Evolutionary conservation across 2,113 vertebrate species (phyloP).

Genomic region (Rhinolophus sinicus): DNA sequence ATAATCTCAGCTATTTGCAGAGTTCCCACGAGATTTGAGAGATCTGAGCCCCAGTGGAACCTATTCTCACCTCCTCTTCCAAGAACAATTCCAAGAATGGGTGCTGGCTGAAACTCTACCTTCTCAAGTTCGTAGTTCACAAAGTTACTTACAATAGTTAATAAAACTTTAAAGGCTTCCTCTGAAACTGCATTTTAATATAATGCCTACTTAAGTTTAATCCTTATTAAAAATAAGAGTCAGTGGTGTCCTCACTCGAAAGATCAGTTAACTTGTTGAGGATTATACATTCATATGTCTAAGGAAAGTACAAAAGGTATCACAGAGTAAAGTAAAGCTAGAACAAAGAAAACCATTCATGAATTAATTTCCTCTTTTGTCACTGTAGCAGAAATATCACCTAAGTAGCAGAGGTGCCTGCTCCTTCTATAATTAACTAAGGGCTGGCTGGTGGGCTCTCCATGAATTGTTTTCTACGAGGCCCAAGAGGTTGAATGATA

Average conservation of each 20-base stretch:
- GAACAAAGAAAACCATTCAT: neutral
- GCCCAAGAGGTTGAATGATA: neutral
- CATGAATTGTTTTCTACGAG: neutral
- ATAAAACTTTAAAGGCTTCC: neutral
- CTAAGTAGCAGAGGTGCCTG: neutral
- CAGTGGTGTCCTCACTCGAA: neutral
- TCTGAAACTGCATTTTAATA: conserved; percentile 19
- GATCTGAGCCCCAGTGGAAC: neutral
- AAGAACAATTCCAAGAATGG: neutral
- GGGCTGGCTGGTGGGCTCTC: neutral
- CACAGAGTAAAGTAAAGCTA: neutral
- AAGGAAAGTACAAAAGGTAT: neutral
- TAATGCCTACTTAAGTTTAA: neutral
- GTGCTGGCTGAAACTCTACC: neutral
- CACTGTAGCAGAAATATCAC: neutral
- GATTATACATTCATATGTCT: neutral
- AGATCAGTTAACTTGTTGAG: neutral
- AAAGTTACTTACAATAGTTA: neutral
- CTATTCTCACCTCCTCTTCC: neutral
- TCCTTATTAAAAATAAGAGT: conserved; percentile 2
- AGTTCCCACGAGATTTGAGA: neutral
- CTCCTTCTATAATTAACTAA: neutral
- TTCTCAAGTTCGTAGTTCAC: neutral
- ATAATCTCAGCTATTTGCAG: neutral
- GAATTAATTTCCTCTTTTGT: neutral